Evolutionary conservation across 2,113 vertebrate species (phyloP).

Genomic region (Sterna hirundo): DNA sequence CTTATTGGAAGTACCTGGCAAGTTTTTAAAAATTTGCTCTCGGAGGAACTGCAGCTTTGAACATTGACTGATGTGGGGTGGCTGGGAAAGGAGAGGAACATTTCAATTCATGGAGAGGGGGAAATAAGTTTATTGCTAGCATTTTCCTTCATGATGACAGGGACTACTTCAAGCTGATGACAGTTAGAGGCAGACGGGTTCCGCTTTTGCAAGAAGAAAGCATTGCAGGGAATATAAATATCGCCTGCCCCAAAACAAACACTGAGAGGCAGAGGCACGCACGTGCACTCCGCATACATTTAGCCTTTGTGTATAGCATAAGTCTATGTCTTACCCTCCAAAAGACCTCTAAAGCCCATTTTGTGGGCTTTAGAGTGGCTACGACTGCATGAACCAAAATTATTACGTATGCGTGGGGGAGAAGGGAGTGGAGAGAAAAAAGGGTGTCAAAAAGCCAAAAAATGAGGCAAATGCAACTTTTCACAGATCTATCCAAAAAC

Average conservation of each 20-base stretch:
- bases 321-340: background rate
- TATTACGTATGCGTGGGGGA: rapidly evolving
- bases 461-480: background rate
- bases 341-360: background rate
- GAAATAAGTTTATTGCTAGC: background rate
- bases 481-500: background rate
- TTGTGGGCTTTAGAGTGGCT: background rate
- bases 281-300: background rate
- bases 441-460: background rate
- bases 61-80: background rate
- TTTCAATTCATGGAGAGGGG: background rate
- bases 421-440: background rate
- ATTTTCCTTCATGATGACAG: background rate
- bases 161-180: background rate
- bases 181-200: background rate
- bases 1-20: background rate
- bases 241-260: background rate
- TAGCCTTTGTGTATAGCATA: background rate
- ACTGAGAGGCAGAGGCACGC: background rate
- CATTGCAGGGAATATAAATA: background rate
- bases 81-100: background rate
- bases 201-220: background rate
- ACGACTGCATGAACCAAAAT: background rate
- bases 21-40: background rate
- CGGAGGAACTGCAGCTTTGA: background rate